Conservation (phyloP, 2,797 vertebrate species). For the Petrocephalus schoutedeni region DNA sequence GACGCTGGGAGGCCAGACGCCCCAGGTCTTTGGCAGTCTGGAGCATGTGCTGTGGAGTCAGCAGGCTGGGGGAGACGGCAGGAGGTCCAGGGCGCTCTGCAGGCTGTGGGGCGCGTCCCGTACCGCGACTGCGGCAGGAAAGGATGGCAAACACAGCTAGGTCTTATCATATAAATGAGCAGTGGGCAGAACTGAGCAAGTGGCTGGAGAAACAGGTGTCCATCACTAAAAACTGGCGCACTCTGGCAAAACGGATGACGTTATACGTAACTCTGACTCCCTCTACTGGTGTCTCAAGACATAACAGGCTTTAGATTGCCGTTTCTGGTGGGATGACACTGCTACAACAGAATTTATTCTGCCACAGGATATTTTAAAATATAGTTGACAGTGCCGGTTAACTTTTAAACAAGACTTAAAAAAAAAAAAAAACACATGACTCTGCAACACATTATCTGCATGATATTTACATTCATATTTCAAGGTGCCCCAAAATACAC, state of each 20-base stretch:
- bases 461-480: neutral
- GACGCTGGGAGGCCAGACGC: slow-evolving; percentile 49
- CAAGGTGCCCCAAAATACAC: neutral
- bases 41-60: slow-evolving; percentile 46
- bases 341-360: neutral
- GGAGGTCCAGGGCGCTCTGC: neutral
- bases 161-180: neutral
- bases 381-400: neutral
- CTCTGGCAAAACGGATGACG: neutral
- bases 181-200: neutral
- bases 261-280: neutral
- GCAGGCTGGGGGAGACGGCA: slow-evolving; percentile 31
- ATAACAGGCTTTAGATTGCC: neutral
- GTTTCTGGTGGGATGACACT: neutral
- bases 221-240: neutral
- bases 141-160: neutral
- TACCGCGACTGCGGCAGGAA: slow-evolving; percentile 25
- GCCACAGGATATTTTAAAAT: neutral
- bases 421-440: neutral
- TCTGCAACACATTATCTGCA: neutral
- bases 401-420: neutral
- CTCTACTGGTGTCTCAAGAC: slow-evolving; percentile 21
- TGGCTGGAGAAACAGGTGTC: neutral
- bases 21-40: slow-evolving; percentile 48
- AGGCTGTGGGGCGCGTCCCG: slow-evolving; percentile 11